These are phyloP conservation scores for Scylla paramamosain DNA, from an alignment of 1,140 invertebrate genomes.

Conservation along the genomic window DNA sequence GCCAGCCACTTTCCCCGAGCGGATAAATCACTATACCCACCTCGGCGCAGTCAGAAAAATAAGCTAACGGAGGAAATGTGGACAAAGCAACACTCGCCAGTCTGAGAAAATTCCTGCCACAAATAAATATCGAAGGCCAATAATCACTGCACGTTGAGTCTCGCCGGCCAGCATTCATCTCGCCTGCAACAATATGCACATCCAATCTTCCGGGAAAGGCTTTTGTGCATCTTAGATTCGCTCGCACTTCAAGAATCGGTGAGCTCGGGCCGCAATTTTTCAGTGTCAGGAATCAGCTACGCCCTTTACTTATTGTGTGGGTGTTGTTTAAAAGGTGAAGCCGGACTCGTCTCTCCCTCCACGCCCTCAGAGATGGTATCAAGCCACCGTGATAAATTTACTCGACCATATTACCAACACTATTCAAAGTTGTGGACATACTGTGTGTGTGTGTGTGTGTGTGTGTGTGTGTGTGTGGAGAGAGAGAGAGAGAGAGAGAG, in stretches of 20 bases:
- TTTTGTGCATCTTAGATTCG: not conserved
- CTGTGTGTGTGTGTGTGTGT: too few species aligned
- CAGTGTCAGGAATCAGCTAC: slow-evolving; percentile 12
- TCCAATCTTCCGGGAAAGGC: not conserved
- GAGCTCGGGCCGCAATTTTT: not conserved
- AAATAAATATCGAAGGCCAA: not conserved
- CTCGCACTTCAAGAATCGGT: not conserved
- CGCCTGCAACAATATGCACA: not conserved
- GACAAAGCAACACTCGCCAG: not conserved
- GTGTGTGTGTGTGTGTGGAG: too few species aligned
- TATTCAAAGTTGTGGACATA: not conserved
- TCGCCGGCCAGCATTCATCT: not conserved
- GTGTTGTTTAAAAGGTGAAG: slow-evolving; percentile 22
- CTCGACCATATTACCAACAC: not conserved
- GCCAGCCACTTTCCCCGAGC: not conserved
- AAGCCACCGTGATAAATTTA: not conserved
- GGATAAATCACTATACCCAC: not conserved
- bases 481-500: too few species aligned
- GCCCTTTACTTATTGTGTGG: slow-evolving; percentile 13
- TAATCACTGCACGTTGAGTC: not conserved
- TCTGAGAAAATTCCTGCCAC: not conserved
- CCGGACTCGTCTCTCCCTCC: not conserved
- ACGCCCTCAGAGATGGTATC: not conserved
- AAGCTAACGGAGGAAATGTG: not conserved
- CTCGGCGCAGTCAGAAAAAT: not conserved